Percentiles rank a stretch among this genome's conserved stretches.
Evolutionary conservation across 2,888 invertebrate genomes (phyloP).

Genomic region (Ectemnius lituratus): DNA sequence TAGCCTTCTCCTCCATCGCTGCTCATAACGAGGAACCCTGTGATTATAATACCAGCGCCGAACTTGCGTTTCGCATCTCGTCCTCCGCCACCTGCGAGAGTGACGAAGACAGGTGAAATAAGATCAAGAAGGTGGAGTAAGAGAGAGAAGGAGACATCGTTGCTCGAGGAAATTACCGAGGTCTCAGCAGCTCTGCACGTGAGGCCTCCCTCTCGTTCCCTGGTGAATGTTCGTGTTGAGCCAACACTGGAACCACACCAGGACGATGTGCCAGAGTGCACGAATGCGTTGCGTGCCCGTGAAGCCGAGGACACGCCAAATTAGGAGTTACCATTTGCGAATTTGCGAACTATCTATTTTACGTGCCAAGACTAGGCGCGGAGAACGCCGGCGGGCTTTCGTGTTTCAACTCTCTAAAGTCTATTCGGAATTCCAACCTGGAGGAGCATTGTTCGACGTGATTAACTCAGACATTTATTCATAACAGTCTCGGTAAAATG

Average conservation of each 20-base stretch:
- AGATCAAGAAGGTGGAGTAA: not conserved
- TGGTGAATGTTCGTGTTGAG: slow-evolving; percentile 11
- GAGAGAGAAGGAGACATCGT: slow-evolving; percentile 61
- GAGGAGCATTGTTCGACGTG: not conserved
- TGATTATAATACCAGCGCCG: slow-evolving; percentile 65
- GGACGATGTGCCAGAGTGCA: slow-evolving; percentile 14
- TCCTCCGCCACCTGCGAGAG: slow-evolving; percentile 21
- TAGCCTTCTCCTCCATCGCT: slow-evolving; percentile 6
- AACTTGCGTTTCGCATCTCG: slow-evolving; percentile 35
- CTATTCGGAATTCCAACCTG: not conserved
- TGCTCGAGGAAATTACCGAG: slow-evolving; percentile 74
- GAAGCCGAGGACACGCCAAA: slow-evolving; percentile 43
- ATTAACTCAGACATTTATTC: not conserved
- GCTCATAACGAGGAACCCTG: slow-evolving; percentile 57
- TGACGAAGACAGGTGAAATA: slow-evolving; percentile 7
- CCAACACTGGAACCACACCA: no score
- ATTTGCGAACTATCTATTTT: slow-evolving; percentile 41
- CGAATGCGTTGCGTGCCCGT: slow-evolving; percentile 11
- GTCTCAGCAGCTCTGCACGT: slow-evolving; percentile 74
- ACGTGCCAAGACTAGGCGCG: slow-evolving; percentile 14
- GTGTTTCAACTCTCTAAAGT: no score
- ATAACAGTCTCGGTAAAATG: slow-evolving; percentile 8
- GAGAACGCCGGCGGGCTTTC: not conserved
- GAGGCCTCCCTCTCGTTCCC: slow-evolving; percentile 59
- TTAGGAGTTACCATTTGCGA: slow-evolving; percentile 44